Evolutionary conservation across 2,797 vertebrate genomes (phyloP).

Genomic region (Coilia nasus): DNA sequence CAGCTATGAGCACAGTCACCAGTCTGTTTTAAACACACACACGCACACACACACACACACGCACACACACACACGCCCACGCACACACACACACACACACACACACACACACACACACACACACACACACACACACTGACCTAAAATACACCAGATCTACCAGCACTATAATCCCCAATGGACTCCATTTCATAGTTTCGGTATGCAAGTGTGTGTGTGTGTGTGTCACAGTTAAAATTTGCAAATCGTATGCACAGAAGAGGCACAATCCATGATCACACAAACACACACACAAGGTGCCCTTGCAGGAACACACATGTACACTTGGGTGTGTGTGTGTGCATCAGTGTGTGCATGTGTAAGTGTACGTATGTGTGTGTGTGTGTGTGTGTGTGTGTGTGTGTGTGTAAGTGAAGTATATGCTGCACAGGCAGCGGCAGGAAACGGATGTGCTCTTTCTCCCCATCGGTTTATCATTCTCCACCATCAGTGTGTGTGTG

Average conservation of each 20-base stretch:
- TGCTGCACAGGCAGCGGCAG: not conserved
- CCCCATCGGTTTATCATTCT: not conserved
- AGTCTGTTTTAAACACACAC: too few species aligned
- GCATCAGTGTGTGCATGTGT: not conserved
- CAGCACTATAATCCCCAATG: too few species aligned
- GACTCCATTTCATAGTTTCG: too few species aligned
- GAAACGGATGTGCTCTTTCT: not conserved
- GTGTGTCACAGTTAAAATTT: too few species aligned
- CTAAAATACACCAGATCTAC: too few species aligned
- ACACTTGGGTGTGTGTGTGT: too few species aligned
- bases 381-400: not conserved
- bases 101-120: not conserved
- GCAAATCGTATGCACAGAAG: not conserved
- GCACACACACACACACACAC: not conserved
- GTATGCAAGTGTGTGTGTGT: too few species aligned
- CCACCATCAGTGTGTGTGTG: conserved; percentile 25
- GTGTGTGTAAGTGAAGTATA: not conserved
- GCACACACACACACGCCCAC: too few species aligned
- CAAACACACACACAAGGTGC: not conserved
- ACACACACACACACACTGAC: not conserved
- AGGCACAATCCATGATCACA: not conserved
- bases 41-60: too few species aligned
- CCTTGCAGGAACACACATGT: not conserved
- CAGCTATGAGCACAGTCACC: too few species aligned
- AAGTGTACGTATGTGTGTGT: not conserved